Evolutionary conservation across 2,888 invertebrate genomes (phyloP), one percentile per base, ranked within the genome.

Genomic region (Eristalinus aeneus): DNA sequence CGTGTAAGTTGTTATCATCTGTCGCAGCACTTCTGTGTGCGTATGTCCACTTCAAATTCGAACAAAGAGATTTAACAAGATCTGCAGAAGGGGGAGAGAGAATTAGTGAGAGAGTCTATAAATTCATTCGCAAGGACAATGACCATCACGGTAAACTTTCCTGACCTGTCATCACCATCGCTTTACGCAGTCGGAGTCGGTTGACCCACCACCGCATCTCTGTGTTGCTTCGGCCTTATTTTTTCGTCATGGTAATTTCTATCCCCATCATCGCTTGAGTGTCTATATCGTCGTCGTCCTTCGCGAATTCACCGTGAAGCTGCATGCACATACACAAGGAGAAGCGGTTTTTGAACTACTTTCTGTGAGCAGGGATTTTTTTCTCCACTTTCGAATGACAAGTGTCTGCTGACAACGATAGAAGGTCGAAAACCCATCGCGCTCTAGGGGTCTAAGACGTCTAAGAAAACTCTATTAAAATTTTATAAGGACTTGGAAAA

Each of bases 91-190:
- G n/a, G 0, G n/a, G 16, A 16, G 16, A 16, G 16, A 12, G 3
- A 36, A 10, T 5, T n/a, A n/a, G n/a, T n/a, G n/a, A n/a, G n/a
- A 46, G 46, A 16, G 16, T 46, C 16, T 16, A 53, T 34, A 10
- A 10, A 34, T 10, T 9, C 61, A 34, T 9, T 46, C 46, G 46
- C 46, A 46, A 71, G 82, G 82, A 77, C 82, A 86, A 74, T 71
- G 86, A 77, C 71, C 77, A n/a, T n/a, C n/a, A 63, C 39, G 77
- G 16, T 65, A 81, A 86, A 82, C 77, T 81, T 79, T 84, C 39
- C 56, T 81, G 56, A 74, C 81, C 82, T 82, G 64, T 74, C 69
- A 75, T 65, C 71, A 71, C 61, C 71, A 54, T 54, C 16, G 8
- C 16, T 8, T 16, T 8, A n/a, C 46, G 16, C 46, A 46, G 16